phyloP scores from a whole-genome alignment of 2,888 invertebrate species.

The Oithona nana region DNA sequence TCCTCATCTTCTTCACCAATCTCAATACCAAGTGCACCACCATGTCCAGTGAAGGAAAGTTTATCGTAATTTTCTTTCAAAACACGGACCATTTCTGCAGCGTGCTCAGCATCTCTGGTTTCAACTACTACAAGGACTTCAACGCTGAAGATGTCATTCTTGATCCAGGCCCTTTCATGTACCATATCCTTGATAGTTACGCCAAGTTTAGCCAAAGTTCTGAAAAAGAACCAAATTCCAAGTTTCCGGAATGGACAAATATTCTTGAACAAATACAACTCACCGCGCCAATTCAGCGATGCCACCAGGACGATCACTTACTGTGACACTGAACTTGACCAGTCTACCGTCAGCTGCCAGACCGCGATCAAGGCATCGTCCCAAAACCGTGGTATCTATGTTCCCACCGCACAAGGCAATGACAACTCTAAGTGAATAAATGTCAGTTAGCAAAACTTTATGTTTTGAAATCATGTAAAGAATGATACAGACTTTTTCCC shows the following conservation, averaged over 20 bases:
- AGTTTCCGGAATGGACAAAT: no score
- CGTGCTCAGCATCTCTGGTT: neutral
- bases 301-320: conserved; percentile 56
- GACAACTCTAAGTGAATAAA: conserved; percentile 44
- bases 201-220: conserved; percentile 52
- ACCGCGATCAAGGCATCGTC: conserved; percentile 67
- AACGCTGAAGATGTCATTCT: conserved; percentile 64
- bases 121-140: conserved; percentile 26
- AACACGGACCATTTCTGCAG: neutral
- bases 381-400: conserved; percentile 75
- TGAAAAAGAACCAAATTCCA: no score
- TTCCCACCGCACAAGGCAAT: conserved; percentile 69
- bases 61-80: neutral
- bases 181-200: conserved; percentile 86
- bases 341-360: conserved; percentile 59
- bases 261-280: no score
- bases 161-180: conserved; percentile 87
- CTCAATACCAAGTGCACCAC: neutral
- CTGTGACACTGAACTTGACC: conserved; percentile 49
- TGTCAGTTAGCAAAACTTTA: neutral
- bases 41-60: neutral
- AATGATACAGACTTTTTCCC: conserved; percentile 46
- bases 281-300: conserved; percentile 61
- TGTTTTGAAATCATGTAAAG: neutral
- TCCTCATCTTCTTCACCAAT: neutral